Evolutionary conservation across 2,113 vertebrate genomes (phyloP), one percentile per base, ranked within the genome.

Genomic region (Elgaria multicarinata): DNA sequence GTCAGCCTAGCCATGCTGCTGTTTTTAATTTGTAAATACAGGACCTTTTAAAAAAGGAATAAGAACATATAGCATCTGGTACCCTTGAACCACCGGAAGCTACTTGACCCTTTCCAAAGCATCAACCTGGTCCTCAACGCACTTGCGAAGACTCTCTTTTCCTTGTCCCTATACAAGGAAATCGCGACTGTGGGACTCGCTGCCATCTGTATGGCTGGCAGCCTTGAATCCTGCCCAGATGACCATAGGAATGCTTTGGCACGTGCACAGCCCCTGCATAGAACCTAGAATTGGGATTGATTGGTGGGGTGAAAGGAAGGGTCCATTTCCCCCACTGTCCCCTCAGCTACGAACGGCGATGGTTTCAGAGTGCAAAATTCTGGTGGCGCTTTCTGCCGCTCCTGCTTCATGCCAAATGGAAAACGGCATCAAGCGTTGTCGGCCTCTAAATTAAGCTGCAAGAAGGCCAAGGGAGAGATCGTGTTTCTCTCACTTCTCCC

Each of bases 381-480:
- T 26, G 10, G 16, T 14, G 28, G 62, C 44, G 3, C 16, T 20
- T 53, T 9, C 71, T 81, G 28, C 46, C 10, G 5, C 1, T 44
- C 3, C 72, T 53, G 42, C 33, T n/a, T 18, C 36, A 1, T 89
- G 92, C 87, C 74, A 94, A 89, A 94, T 94, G 93, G 94, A 95
- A 95, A 26, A 28, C 86, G 36, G 69, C 22, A 90, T 86, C 89
- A 78, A 31, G 85, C 87, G 89, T 64, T 91, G 42, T 89, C 0
- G 22, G 5, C 87, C 93, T 95, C 95, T 96, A 96, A 96, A 96
- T 94, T 94, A 96, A 95, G 92, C 86, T 16, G 9, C 0, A 0
- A 0, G n/a, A 3, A 83, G 92, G 91, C 94, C 87, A 91, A 92
- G 85, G 53, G 1, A 10, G 10, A 31, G 86, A 9, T 95, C 92